Evolutionary conservation across 2,888 invertebrate genomes (phyloP).

Genomic region (Xestoiulus laeticollis): DNA sequence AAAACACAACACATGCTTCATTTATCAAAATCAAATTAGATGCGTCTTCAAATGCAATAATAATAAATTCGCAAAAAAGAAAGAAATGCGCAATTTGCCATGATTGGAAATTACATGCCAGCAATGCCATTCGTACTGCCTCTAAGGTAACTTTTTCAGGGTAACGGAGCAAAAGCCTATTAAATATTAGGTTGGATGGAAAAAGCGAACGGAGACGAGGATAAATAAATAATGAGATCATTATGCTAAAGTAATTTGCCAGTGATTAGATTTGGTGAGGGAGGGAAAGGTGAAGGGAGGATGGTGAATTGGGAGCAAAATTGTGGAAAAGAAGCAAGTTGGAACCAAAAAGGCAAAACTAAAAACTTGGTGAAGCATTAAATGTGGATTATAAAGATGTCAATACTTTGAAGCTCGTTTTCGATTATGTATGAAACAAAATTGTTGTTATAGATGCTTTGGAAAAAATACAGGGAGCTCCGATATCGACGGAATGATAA

Average conservation of each 20-base stretch:
- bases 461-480: neutral
- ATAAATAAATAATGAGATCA: slow-evolving; percentile 43
- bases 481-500: neutral
- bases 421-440: neutral
- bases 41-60: slow-evolving; percentile 41
- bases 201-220: slow-evolving; percentile 12
- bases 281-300: neutral
- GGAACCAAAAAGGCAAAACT: neutral
- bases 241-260: slow-evolving; percentile 38
- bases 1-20: slow-evolving; percentile 36
- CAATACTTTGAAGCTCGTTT: neutral
- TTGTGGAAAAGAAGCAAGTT: neutral
- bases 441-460: neutral
- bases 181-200: slow-evolving; percentile 23
- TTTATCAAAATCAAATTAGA: slow-evolving; percentile 43
- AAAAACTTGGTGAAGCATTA: neutral
- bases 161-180: slow-evolving; percentile 14
- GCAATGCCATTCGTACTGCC: slow-evolving; percentile 15
- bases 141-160: neutral
- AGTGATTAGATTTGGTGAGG: slow-evolving; percentile 16
- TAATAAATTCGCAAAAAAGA: slow-evolving; percentile 35
- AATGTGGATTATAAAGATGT: neutral
- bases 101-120: slow-evolving; percentile 41
- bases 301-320: neutral
- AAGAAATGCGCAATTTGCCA: slow-evolving; percentile 10